Base-by-base conservation (phyloP, 2,888 invertebrate species). In the Heliconius cydno region DNA sequence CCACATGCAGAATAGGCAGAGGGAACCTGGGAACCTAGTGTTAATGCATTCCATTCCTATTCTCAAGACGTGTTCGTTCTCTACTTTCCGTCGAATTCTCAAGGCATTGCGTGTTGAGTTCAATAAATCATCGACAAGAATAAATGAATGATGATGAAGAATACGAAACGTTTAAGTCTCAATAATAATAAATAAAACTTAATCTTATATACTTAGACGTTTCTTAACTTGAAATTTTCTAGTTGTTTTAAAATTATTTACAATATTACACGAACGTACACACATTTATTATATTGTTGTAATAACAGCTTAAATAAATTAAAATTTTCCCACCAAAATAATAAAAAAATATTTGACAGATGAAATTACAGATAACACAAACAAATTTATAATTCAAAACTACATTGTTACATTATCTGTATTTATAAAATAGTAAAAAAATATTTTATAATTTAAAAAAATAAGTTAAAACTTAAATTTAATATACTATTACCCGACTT, bases 321-420 rank as follows among this genome's bases (percentile, higher is more conserved):
- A 57, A 30, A 2, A 22, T 22, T 28, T 73, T 73, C 73, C 60
- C 73, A 34, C 60, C 34, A 73, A 34, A 57, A 72, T 30, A 13
- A 34, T 38, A 25, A 25, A 13, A 68, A 41, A 3, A 34, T 13
- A 73, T n/a, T 22, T 60, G 57, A 73, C 34, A 73, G n/a, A n/a
- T 34, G n/a, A 30, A 30, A 30, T 22, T 22, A 57, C 72, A 73
- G 72, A 73, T 73, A 60, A 73, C n/a, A 52, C 13, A 57, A 41
- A 1, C 5, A 3, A 65, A 15, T 28, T 5, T 65, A 68, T 12
- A 41, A n/a, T 15, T 22, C 67, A 38, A 68, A 72, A 72, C 9
- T 22, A 25, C 13, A 15, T 65, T 6, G 2, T 13, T 15, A 73
- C 19, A 57, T 73, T 60, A 60, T 60, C 60, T 73, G 60, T 38